Evolutionary conservation across 2,888 invertebrate species (phyloP).

Genomic region (Brenthis hecate): DNA sequence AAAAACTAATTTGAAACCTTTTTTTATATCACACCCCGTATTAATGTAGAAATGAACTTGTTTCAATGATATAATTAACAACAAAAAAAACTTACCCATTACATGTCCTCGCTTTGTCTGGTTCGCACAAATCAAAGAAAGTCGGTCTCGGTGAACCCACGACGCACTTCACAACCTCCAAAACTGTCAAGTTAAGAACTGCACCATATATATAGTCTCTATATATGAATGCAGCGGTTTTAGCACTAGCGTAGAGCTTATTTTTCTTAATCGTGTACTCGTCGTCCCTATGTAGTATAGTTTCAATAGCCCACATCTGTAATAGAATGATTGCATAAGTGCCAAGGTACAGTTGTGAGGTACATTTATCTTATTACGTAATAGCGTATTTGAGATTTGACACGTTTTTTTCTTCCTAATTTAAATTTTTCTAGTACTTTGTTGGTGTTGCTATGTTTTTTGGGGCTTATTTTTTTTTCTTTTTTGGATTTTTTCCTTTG

Average conservation of each 20-base stretch:
- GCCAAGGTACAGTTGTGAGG: slow-evolving; percentile 2
- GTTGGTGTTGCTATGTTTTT: too few relatives aligned
- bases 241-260: slow-evolving; percentile 62
- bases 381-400: slow-evolving; percentile 1
- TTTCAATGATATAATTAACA: neutral
- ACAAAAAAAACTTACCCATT: slow-evolving; percentile 63
- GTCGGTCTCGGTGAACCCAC: slow-evolving; percentile 89
- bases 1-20: neutral
- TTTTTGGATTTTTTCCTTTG: too few relatives aligned
- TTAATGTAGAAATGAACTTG: neutral
- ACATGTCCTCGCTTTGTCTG: slow-evolving; percentile 85
- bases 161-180: slow-evolving; percentile 85
- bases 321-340: slow-evolving; percentile 35
- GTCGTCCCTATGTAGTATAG: slow-evolving; percentile 62
- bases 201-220: slow-evolving; percentile 85
- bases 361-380: slow-evolving; percentile 21
- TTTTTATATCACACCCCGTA: neutral
- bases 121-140: slow-evolving; percentile 88
- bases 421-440: too few relatives aligned
- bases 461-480: too few relatives aligned
- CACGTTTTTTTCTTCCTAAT: too few relatives aligned
- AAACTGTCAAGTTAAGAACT: slow-evolving; percentile 82
- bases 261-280: slow-evolving; percentile 73
- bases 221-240: slow-evolving; percentile 76
- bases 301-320: slow-evolving; percentile 77